Base-by-base conservation (phyloP, 2,797 vertebrate genomes). In the Bufotes viridis region DNA sequence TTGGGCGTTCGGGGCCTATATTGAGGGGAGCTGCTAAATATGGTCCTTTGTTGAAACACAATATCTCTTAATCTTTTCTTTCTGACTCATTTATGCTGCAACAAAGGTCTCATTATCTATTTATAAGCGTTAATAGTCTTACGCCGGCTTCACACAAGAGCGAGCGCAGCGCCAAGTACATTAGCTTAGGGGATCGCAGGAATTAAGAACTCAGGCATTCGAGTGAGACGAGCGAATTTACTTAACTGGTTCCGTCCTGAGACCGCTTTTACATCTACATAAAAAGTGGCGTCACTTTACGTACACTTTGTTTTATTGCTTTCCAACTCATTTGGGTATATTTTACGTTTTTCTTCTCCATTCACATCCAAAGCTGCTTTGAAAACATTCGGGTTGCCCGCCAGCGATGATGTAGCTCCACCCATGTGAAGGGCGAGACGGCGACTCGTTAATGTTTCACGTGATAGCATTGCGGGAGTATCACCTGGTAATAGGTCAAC, bases 71-170 rank as follows among this genome's bases (percentile, higher is more conserved):
- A 63, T 87, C 65, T 29, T 87, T 55, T 60, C 14, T 51, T 58
- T 17, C 60, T 81, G 85, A 53, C 34, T 81, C 63, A 72, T 81
- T 72, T 22, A 26, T 1, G 8, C 8, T 75, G 17, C 81, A 57
- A 82, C 57, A 82, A 82, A 82, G 70, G 11, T 53, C 26, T 82
- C 42, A 76, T 87, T 81, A 61, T 87, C 67, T 61, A 26, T 74
- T 87, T 58, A 87, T 42, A 49, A 81, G 34, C 14, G 24, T 34
- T 81, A 72, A 70, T 75, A 53, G 20, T 60, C 75, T 75, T 72
- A 49, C 80, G 51, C n/a, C n/a, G 22, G 34, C 49, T 10, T 22
- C 57, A 51, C 81, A 20, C 24, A 18, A 20, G 53, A 15, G 57
- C 72, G 65, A 15, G 57, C 49, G 26, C 7, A 0, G 49, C 17